Evolutionary conservation across 2,797 vertebrate species (phyloP).

Genomic region (Acanthurus lineatus): DNA sequence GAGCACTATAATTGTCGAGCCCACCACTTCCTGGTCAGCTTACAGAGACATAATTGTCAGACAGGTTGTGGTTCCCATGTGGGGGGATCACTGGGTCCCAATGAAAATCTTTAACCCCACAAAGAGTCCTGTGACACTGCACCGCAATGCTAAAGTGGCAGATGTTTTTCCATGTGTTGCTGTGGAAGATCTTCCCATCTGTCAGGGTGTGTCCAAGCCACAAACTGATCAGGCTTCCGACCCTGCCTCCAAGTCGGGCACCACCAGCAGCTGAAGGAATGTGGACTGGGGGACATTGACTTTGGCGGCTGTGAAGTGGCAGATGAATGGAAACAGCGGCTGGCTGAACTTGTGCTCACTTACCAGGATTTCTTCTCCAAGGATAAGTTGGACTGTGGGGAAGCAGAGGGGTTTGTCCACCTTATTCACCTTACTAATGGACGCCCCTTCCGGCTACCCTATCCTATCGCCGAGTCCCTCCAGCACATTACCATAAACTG

Average conservation of each 20-base stretch:
- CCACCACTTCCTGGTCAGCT: background rate
- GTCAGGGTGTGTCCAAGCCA: background rate
- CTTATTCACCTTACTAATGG: background rate
- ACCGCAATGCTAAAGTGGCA: background rate
- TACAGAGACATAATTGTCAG: background rate
- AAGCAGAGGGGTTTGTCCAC: background rate
- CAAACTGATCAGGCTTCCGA: background rate
- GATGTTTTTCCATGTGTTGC: background rate
- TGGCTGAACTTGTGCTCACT: background rate
- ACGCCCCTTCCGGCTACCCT: background rate
- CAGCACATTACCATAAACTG: conserved; percentile 13
- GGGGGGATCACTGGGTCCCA: background rate
- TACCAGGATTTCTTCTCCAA: background rate
- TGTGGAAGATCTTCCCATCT: background rate
- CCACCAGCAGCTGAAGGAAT: background rate
- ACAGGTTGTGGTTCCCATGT: background rate
- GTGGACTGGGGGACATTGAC: background rate
- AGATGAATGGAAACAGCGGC: background rate
- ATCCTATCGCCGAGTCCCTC: conserved; percentile 8
- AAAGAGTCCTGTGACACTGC: background rate
- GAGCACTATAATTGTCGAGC: conserved; percentile 45
- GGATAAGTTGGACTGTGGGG: background rate
- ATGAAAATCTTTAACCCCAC: background rate
- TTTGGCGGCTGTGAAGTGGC: background rate
- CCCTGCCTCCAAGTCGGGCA: background rate